Evolutionary conservation across 2,888 invertebrate genomes (phyloP).

Genomic region (Lydus trimaculatus): DNA sequence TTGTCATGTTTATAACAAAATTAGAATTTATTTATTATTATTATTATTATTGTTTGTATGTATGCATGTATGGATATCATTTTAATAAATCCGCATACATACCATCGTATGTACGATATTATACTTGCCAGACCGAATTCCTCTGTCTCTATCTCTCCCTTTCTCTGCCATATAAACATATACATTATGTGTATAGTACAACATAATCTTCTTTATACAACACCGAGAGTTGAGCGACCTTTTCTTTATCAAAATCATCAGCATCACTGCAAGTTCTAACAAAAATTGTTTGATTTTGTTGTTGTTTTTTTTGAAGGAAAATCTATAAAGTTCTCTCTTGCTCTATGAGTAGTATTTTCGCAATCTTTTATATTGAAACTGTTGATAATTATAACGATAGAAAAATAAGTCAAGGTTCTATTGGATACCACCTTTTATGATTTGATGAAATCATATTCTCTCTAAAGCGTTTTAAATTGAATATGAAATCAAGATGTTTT

Average conservation of each 20-base stretch:
- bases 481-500: neutral
- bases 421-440: neutral
- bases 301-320: neutral
- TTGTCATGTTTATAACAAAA: neutral
- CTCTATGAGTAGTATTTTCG: neutral
- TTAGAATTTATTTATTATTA: neutral
- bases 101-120: neutral
- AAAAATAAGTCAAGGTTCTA: neutral
- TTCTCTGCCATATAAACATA: neutral
- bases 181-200: neutral
- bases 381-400: neutral
- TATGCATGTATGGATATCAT: neutral
- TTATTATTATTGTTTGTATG: neutral
- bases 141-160: too few relatives aligned
- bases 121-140: neutral
- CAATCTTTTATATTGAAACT: neutral
- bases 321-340: neutral
- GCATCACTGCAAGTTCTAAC: neutral
- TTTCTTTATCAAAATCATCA: neutral
- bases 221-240: slow-evolving; percentile 3
- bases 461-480: too few relatives aligned
- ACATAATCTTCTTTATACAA: neutral
- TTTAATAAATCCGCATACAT: neutral
- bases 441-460: neutral
- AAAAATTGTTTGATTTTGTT: too few relatives aligned